A percentile compares a stretch with the other conserved stretches of the same genome.
phyloP scores from a whole-genome alignment of 1,140 invertebrate genomes.

The Drosophila dunni region DNA sequence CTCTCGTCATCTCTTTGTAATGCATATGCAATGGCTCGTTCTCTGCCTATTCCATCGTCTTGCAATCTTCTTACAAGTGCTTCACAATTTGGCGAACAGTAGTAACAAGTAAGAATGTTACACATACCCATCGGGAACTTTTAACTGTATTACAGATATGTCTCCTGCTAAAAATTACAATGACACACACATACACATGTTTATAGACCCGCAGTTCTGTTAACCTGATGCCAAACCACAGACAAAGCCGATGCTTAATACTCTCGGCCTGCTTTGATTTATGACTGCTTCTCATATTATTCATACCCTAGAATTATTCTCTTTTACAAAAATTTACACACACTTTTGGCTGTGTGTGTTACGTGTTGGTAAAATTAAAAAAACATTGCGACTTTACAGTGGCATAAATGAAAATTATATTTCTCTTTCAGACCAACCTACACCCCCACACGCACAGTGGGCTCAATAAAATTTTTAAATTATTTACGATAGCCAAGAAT shows the following conservation, averaged over 20 bases:
- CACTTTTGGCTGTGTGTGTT: constrained; percentile 27
- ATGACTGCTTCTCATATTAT: constrained; percentile 24
- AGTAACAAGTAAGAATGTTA: not conserved
- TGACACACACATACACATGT: not conserved
- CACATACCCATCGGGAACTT: not conserved
- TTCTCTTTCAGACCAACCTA: constrained; percentile 17
- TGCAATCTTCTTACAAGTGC: constrained; percentile 46
- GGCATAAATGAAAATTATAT: constrained; percentile 65
- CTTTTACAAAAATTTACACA: constrained; percentile 58
- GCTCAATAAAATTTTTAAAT: constrained; percentile 67
- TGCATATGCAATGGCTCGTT: not conserved
- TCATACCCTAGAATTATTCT: constrained; percentile 3
- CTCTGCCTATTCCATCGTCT: not conserved
- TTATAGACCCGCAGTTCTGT: constrained; percentile 1
- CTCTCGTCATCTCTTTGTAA: not conserved
- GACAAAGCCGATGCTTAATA: constrained; percentile 35
- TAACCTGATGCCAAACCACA: constrained; percentile 35
- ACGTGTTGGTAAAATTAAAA: constrained; percentile 47
- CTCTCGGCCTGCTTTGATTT: constrained; percentile 31
- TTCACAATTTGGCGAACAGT: constrained; percentile 7
- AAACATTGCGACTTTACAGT: constrained; percentile 54
- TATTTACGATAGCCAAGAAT: constrained; percentile 62
- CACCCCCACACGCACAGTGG: not conserved
- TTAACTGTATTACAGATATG: not conserved
- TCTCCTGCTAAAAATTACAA: not conserved